Evolutionary conservation across 2,888 invertebrate genomes (phyloP).

Genomic region (Melieria crassipennis): DNA sequence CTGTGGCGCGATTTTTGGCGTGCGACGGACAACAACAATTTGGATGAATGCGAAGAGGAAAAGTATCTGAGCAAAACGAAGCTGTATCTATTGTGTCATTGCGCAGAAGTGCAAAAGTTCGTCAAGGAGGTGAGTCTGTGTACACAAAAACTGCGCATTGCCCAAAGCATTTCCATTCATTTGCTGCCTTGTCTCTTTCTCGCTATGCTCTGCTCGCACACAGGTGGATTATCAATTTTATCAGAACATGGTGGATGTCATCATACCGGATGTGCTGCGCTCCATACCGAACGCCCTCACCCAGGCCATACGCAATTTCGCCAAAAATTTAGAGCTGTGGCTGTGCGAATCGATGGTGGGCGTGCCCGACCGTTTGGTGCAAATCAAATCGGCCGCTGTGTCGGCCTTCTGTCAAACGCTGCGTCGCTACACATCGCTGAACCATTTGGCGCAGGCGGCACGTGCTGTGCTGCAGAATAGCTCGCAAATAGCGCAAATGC

Average conservation of each 20-base stretch:
- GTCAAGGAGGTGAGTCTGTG: constrained; percentile 56
- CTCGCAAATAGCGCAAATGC: constrained; percentile 95
- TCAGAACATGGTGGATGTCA: constrained; percentile 94
- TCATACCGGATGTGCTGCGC: constrained; percentile 95
- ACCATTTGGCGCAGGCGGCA: constrained; percentile 89
- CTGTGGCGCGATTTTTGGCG: constrained; percentile 95
- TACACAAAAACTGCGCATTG: constrained; percentile 8
- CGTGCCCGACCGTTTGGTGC: constrained; percentile 82
- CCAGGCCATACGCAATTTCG: constrained; percentile 91
- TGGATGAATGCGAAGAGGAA: constrained; percentile 81
- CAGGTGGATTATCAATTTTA: constrained; percentile 90
- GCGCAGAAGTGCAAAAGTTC: constrained; percentile 62
- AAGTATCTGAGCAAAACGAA: constrained; percentile 78
- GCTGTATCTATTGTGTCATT: constrained; percentile 63
- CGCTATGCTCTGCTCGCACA: not conserved
- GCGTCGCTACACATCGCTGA: constrained; percentile 94
- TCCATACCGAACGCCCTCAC: constrained; percentile 95
- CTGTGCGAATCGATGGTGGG: constrained; percentile 85
- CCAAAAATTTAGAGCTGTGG: constrained; percentile 92
- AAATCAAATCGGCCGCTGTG: constrained; percentile 85
- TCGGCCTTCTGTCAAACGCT: constrained; percentile 94
- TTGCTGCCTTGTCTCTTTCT: not conserved
- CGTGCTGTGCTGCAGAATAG: constrained; percentile 95
- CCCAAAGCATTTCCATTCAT: constrained; percentile 13
- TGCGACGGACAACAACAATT: constrained; percentile 77